Conservation (phyloP, 2,888 invertebrate genomes). For the Seladonia tumulorum region DNA sequence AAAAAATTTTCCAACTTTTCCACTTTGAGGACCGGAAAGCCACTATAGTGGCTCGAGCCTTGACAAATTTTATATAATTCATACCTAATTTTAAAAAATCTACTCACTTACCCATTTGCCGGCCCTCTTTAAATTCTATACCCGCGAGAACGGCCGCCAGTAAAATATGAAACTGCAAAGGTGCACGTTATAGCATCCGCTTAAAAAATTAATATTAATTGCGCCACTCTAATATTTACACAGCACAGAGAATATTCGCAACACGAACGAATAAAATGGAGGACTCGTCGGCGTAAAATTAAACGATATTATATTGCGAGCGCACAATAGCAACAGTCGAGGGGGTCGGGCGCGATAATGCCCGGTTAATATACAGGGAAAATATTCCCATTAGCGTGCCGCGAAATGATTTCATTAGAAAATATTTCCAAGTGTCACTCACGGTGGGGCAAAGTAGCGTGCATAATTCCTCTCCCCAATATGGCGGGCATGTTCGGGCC, state of each 20-base stretch:
- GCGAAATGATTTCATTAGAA: not conserved
- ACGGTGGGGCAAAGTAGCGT: not conserved
- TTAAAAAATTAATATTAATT: not conserved
- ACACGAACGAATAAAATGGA: not conserved
- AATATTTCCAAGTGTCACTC: not conserved
- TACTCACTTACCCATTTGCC: not conserved
- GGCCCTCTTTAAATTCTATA: not conserved
- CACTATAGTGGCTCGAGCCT: too few relatives aligned
- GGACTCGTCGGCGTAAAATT: not conserved
- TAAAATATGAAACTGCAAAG: too few relatives aligned
- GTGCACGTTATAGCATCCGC: not conserved
- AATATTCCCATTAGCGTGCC: not conserved
- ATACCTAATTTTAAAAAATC: too few relatives aligned
- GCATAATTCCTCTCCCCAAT: slow-evolving; percentile 1
- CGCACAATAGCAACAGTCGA: not conserved
- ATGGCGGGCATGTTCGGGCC: not conserved
- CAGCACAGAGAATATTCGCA: not conserved
- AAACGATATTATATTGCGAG: not conserved
- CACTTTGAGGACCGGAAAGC: too few relatives aligned
- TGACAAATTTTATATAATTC: too few relatives aligned
- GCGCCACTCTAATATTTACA: not conserved
- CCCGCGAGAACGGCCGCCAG: not conserved
- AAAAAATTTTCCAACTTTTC: too few relatives aligned
- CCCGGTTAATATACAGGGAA: not conserved
- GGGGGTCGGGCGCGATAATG: too few relatives aligned